Evolutionary conservation across 2,113 vertebrate species (phyloP), one percentile per base, ranked within the genome.

Genomic region (Spea multiplicata): DNA sequence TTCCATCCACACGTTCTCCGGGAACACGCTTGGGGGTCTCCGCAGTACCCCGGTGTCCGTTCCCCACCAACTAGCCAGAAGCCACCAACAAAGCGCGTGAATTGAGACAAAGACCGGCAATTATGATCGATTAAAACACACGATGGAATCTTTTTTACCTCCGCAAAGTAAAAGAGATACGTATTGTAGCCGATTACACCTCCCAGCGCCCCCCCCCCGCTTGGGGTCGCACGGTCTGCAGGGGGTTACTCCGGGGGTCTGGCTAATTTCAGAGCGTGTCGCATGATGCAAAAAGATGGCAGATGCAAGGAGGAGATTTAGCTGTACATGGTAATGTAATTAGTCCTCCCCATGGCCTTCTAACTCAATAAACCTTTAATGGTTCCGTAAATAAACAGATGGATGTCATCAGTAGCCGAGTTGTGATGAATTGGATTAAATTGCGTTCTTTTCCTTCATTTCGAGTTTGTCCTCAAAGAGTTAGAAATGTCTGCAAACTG

Each of bases 381-480:
- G 83, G 87, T 82, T 90, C 89, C 65, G 73, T 89, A 92, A 88
- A 91, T 88, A 92, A 91, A 90, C 88, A 91, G 90, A 92, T 91
- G 89, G 87, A 88, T 90, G 90, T 84, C 90, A 91, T 91, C 90
- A 91, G 86, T 88, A 16, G 82, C 83, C 85, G 86, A 76, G 81
- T 85, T 85, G 86, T 84, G 85, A 90, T 88, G 85, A 88, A 90
- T 89, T 81, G 88, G 50, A 17, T 64, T 64, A 30, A 64, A 17
- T 64, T 64, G 8, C 5, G 8, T 64, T 16, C 61, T 7, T 30
- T 30, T 9, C 14, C 57, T 61, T 4, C 55, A 59, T 59, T 59
- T 59, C 55, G 14, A 13, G 55, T 59, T 59, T 4, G 55, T 13
- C 55, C 9, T 59, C 55, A 59, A 59, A 59, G 9, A 12, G 3